These are phyloP conservation scores for Maccullochella peelii DNA, from an alignment of 2,113 vertebrate genomes.

Conservation along the genomic window DNA sequence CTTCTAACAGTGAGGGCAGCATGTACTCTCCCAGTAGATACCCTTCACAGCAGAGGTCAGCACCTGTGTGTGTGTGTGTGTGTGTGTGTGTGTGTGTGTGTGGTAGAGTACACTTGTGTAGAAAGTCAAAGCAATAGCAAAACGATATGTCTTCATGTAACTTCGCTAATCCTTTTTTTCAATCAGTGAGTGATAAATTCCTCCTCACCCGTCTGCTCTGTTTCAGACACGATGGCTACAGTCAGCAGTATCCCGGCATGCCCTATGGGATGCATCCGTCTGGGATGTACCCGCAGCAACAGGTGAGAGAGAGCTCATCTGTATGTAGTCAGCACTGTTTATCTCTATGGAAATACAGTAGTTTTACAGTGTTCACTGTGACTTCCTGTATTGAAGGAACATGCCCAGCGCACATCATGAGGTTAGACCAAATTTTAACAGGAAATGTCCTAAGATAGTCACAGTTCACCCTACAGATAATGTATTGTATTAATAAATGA, in stretches of 20 bases:
- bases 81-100: constrained; percentile 7
- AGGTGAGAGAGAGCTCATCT: constrained; percentile 83
- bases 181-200: background rate
- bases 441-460: background rate
- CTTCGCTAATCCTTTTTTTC: background rate
- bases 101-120: background rate
- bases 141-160: background rate
- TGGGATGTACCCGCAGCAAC: constrained; percentile 96
- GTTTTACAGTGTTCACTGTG: background rate
- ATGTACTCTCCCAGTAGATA: constrained; percentile 84
- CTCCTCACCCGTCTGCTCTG: constrained; percentile 18
- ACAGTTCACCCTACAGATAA: background rate
- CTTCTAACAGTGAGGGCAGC: constrained; percentile 86
- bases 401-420: background rate
- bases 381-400: background rate
- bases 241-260: constrained; percentile 94
- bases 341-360: background rate
- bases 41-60: constrained; percentile 85
- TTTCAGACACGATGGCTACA: constrained; percentile 92
- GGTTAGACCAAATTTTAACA: background rate
- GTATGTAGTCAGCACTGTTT: background rate
- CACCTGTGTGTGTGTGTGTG: constrained; percentile 1
- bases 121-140: background rate
- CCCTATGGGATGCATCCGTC: constrained; percentile 93
- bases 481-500: background rate